Conservation (phyloP, 2,113 vertebrate species). For the Lutjanus erythropterus region DNA sequence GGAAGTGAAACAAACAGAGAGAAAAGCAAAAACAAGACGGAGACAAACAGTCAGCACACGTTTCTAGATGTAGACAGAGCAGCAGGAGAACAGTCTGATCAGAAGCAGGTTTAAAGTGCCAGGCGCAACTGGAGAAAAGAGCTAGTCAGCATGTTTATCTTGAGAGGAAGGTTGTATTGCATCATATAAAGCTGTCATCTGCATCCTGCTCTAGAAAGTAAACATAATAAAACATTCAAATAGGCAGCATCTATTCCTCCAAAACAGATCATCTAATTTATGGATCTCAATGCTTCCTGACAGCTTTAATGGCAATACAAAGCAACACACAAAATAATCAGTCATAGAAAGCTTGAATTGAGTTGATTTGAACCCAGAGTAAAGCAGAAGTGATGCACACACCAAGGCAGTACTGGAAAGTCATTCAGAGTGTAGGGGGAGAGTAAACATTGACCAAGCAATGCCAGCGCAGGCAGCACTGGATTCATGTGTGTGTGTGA, state of each 20-base stretch:
- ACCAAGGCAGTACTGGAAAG: slow-evolving; percentile 76
- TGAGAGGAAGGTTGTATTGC: slow-evolving; percentile 75
- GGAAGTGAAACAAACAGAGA: slow-evolving; percentile 67
- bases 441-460: slow-evolving; percentile 80
- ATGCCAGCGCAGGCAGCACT: slow-evolving; percentile 73
- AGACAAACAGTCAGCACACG: slow-evolving; percentile 47
- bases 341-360: slow-evolving; percentile 65
- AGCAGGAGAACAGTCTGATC: slow-evolving; percentile 47
- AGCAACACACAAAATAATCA: slow-evolving; percentile 70
- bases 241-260: slow-evolving; percentile 1
- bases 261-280: slow-evolving; percentile 10
- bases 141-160: slow-evolving; percentile 74
- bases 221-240: slow-evolving; percentile 23
- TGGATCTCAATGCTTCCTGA: slow-evolving; percentile 58
- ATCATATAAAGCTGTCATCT: slow-evolving; percentile 79
- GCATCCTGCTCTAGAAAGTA: slow-evolving; percentile 46
- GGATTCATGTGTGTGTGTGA: slow-evolving; percentile 60
- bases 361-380: slow-evolving; percentile 75
- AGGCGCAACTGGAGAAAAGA: slow-evolving; percentile 69
- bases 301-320: slow-evolving; percentile 81
- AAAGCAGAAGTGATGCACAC: slow-evolving; percentile 82
- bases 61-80: slow-evolving; percentile 7
- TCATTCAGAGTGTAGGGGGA: slow-evolving; percentile 79
- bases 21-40: slow-evolving; percentile 45
- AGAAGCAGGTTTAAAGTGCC: slow-evolving; percentile 65